Conservation (phyloP, 1,140 invertebrate genomes). For the Cecropterus lyciades region DNA sequence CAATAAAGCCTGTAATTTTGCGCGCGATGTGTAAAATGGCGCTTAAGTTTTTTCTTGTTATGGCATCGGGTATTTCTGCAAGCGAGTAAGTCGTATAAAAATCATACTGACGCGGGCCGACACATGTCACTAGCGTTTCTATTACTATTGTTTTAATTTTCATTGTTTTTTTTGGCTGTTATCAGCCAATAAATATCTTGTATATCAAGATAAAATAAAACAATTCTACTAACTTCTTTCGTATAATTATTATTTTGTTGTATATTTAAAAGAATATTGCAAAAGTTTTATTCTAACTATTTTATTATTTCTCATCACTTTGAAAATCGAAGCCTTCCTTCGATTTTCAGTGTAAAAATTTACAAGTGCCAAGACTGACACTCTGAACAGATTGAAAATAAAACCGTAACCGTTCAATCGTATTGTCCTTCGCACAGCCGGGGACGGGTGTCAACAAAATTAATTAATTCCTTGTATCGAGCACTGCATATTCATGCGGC, state of each 20-base stretch:
- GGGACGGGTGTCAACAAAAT: conserved; percentile 47
- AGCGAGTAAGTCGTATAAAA: not conserved
- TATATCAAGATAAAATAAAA: too few species aligned
- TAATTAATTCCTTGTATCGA: conserved; percentile 66
- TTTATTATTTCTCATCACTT: too few species aligned
- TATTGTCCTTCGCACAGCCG: not conserved
- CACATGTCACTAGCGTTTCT: not conserved
- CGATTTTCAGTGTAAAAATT: too few species aligned
- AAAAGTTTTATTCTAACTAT: too few species aligned
- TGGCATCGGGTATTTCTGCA: too few species aligned
- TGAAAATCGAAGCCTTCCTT: too few species aligned
- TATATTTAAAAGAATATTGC: too few species aligned
- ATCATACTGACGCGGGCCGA: not conserved
- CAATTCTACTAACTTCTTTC: too few species aligned
- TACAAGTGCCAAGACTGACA: too few species aligned
- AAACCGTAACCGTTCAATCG: conserved; percentile 3
- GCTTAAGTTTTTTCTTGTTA: not conserved
- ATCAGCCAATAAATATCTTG: not conserved
- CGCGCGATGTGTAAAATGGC: conserved; percentile 11
- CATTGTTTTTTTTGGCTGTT: not conserved
- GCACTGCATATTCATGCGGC: conserved; percentile 71
- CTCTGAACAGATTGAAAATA: conserved; percentile 2
- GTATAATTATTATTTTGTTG: too few species aligned
- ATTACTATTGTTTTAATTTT: not conserved
- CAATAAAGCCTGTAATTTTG: conserved; percentile 9